Evolutionary conservation across 1,140 invertebrate genomes (phyloP).

Genomic region (Macrotrachela quadricornifera): DNA sequence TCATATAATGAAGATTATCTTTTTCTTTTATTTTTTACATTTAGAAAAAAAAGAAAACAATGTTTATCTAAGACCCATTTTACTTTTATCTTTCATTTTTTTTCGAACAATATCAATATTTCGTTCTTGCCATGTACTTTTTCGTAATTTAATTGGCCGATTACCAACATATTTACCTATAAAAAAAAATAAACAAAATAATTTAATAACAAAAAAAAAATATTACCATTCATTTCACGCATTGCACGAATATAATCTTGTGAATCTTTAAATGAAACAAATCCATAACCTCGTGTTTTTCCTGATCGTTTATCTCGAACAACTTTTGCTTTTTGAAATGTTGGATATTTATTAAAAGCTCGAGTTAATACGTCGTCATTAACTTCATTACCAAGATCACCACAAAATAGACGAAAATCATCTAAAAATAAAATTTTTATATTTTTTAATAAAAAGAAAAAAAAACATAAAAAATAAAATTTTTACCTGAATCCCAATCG

Average conservation of each 20-base stretch:
- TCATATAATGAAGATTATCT: too few relatives aligned
- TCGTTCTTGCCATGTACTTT: slow-evolving; percentile 82
- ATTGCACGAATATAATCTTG: slow-evolving; percentile 91
- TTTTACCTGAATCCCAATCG: slow-evolving; percentile 65
- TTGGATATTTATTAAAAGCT: slow-evolving; percentile 81
- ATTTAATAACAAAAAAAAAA: not conserved
- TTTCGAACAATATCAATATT: slow-evolving; percentile 76
- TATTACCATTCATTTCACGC: slow-evolving; percentile 69
- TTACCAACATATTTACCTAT: slow-evolving; percentile 70
- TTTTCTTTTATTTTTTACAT: too few relatives aligned
- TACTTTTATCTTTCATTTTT: slow-evolving; percentile 67
- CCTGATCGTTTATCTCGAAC: slow-evolving; percentile 85
- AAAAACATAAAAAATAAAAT: not conserved
- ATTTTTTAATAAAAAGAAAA: not conserved
- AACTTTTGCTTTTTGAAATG: slow-evolving; percentile 81
- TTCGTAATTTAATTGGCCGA: slow-evolving; percentile 83
- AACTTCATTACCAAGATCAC: slow-evolving; percentile 94
- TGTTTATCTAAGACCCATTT: slow-evolving; percentile 25
- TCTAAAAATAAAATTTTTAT: slow-evolving; percentile 35
- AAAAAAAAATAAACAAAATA: slow-evolving; percentile 7
- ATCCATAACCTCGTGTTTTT: slow-evolving; percentile 95
- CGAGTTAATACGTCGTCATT: slow-evolving; percentile 79
- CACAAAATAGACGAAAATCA: slow-evolving; percentile 94
- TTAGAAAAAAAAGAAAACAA: not conserved
- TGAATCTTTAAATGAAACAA: slow-evolving; percentile 93